These are phyloP conservation scores for Metopolophium dirhodum DNA, from an alignment of 1,140 invertebrate species.

Conservation along the genomic window DNA sequence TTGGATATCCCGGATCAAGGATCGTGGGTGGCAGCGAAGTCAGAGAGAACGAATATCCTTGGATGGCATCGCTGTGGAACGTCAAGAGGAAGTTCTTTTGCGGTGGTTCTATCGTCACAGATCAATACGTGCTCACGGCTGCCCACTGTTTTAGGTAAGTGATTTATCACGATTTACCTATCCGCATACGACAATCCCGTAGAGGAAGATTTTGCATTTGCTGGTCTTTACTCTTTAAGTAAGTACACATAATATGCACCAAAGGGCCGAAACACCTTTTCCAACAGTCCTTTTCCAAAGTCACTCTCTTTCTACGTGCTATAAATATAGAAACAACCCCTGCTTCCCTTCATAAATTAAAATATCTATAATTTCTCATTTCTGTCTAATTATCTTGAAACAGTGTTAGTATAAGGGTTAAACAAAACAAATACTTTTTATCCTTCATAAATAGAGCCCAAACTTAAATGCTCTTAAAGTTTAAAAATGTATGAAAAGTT, in stretches of 20 bases:
- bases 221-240: background rate
- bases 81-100: conserved; percentile 67
- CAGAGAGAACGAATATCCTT: conserved; percentile 66
- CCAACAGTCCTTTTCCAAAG: too few relatives aligned
- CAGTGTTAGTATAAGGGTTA: too few relatives aligned
- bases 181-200: too few relatives aligned
- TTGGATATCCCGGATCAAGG: conserved; percentile 61
- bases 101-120: conserved; percentile 70
- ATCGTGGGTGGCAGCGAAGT: conserved; percentile 67
- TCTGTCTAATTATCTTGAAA: too few relatives aligned
- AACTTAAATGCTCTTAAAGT: too few relatives aligned
- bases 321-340: background rate
- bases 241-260: too few relatives aligned
- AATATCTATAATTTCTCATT: too few relatives aligned
- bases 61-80: conserved; percentile 65
- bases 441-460: too few relatives aligned
- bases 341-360: too few relatives aligned
- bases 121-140: conserved; percentile 69
- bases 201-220: background rate
- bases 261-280: too few relatives aligned
- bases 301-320: background rate
- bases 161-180: background rate
- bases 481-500: too few relatives aligned
- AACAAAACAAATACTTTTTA: background rate
- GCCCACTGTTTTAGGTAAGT: conserved; percentile 71